phyloP scores from a whole-genome alignment of 1,140 invertebrate genomes.

The Marisa cornuarietis region DNA sequence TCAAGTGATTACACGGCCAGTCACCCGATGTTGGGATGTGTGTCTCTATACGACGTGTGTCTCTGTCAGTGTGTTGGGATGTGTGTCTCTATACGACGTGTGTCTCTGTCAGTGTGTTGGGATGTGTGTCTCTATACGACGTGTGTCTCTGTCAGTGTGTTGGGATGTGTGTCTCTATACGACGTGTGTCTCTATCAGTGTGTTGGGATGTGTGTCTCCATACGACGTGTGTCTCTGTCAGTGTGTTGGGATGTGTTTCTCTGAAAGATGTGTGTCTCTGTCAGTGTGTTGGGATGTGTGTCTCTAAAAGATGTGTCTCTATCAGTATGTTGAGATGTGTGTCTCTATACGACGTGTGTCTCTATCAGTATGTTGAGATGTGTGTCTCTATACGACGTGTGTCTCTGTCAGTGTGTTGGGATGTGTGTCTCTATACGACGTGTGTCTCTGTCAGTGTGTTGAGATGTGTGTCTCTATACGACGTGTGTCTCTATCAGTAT shows the following conservation, averaged over 20 bases:
- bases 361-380: neutral
- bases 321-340: no score
- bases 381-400: no score
- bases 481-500: neutral
- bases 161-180: no score
- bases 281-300: neutral
- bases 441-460: neutral
- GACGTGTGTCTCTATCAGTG: neutral
- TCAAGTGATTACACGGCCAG: no score
- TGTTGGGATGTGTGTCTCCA: no score
- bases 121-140: no score
- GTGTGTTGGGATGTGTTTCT: no score
- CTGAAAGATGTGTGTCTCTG: neutral
- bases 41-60: no score
- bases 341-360: no score
- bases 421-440: no score
- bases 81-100: no score
- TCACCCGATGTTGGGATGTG: neutral
- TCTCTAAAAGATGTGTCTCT: neutral
- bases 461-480: no score
- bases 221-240: neutral
- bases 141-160: neutral
- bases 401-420: neutral
- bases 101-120: slow-evolving; percentile 1
- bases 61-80: neutral